phyloP scores from a whole-genome alignment of 2,888 invertebrate genomes.

The Heliconius erato region DNA sequence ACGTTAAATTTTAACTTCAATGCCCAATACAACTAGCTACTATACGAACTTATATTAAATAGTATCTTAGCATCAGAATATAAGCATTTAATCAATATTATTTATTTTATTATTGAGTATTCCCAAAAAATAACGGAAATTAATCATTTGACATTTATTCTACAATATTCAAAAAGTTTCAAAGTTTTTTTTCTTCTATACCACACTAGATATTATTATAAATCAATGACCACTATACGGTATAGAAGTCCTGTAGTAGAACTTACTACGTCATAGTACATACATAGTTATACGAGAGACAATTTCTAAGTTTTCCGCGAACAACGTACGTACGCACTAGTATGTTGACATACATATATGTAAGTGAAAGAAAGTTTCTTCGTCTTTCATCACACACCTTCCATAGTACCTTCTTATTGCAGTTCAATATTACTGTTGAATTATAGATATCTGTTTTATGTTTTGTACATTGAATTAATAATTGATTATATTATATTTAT shows the following conservation, averaged over 20 bases:
- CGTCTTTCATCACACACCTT: slow-evolving; percentile 59
- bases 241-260: not conserved
- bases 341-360: slow-evolving; percentile 29
- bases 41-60: too few relatives aligned
- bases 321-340: slow-evolving; percentile 53
- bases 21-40: too few relatives aligned
- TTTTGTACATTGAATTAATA: not conserved
- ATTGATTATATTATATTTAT: not conserved
- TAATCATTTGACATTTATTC: too few relatives aligned
- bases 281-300: slow-evolving; percentile 6
- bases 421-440: not conserved
- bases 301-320: slow-evolving; percentile 62
- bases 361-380: slow-evolving; percentile 68
- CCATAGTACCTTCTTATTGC: slow-evolving; percentile 12
- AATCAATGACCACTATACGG: too few relatives aligned
- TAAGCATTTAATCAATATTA: too few relatives aligned
- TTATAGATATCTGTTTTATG: not conserved
- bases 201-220: too few relatives aligned
- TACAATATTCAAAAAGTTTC: too few relatives aligned
- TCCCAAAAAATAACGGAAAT: too few relatives aligned
- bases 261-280: not conserved
- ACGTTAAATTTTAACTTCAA: too few relatives aligned
- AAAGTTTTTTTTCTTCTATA: too few relatives aligned
- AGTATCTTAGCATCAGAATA: too few relatives aligned
- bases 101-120: too few relatives aligned